phyloP scores from a whole-genome alignment of 2,888 invertebrate species.

The Dastarcus helophoroides region DNA sequence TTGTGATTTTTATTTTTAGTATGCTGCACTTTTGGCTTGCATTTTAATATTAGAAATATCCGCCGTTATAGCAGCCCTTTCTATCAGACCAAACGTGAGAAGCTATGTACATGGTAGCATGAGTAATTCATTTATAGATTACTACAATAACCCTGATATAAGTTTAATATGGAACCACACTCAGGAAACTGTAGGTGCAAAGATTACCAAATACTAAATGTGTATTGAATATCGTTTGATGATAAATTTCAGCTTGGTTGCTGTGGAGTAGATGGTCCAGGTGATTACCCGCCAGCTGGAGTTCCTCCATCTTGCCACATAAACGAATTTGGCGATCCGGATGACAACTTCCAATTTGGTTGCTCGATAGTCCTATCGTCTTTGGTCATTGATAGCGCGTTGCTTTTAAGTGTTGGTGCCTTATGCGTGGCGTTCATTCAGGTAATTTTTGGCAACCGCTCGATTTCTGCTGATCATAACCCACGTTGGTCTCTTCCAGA shows the following conservation, averaged over 20 bases:
- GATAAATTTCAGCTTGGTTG: constrained; percentile 1
- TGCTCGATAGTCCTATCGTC: neutral
- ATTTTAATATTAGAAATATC: constrained; percentile 50
- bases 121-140: no score
- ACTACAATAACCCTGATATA: no score
- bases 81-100: no score
- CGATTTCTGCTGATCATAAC: neutral
- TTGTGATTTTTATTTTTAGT: constrained; percentile 32
- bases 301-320: neutral
- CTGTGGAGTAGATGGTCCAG: neutral
- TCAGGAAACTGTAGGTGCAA: no score
- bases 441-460: neutral
- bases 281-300: neutral
- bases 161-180: no score
- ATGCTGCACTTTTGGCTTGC: constrained; percentile 42
- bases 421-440: neutral
- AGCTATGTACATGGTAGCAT: no score
- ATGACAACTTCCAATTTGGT: neutral
- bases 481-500: constrained; percentile 1
- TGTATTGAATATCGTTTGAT: no score
- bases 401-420: neutral
- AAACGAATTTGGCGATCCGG: neutral
- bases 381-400: neutral
- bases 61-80: constrained; percentile 46
- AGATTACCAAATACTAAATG: no score